A percentile compares a stretch with the other conserved stretches of the same genome.
phyloP scores from a whole-genome alignment of 2,797 vertebrate species.

The Hoplostethus atlanticus region DNA sequence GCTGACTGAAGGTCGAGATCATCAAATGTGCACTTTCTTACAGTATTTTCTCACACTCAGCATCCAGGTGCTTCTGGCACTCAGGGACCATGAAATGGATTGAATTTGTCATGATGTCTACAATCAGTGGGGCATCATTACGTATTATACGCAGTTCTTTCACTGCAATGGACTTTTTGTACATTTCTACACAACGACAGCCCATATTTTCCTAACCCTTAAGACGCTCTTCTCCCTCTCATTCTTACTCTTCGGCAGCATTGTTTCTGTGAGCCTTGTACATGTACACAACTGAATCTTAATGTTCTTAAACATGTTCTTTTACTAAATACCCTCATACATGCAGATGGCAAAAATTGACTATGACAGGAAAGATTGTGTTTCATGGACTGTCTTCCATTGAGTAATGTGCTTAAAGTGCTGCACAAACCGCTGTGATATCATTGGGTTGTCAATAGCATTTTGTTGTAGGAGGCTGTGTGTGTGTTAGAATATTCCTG shows the following conservation, averaged over 20 bases:
- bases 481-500: slow-evolving; percentile 44
- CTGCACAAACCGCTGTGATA: slow-evolving; percentile 66
- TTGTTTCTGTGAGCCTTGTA: slow-evolving; percentile 23
- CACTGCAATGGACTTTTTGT: slow-evolving; percentile 4
- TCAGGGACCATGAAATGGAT: slow-evolving; percentile 61
- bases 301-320: slow-evolving; percentile 17
- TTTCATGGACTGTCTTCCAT: slow-evolving; percentile 64
- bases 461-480: slow-evolving; percentile 55
- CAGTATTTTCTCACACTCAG: slow-evolving; percentile 69
- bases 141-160: slow-evolving; percentile 2
- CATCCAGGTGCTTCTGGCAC: slow-evolving; percentile 64
- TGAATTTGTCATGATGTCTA: slow-evolving; percentile 61
- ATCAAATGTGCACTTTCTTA: slow-evolving; percentile 49
- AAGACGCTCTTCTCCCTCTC: background rate
- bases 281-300: slow-evolving; percentile 17
- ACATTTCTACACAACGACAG: slow-evolving; percentile 29
- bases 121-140: slow-evolving; percentile 46
- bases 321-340: slow-evolving; percentile 44
- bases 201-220: slow-evolving; percentile 30
- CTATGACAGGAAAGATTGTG: slow-evolving; percentile 64
- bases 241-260: slow-evolving; percentile 19
- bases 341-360: slow-evolving; percentile 52
- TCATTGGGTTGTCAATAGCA: slow-evolving; percentile 68
- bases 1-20: slow-evolving; percentile 42
- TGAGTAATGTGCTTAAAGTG: slow-evolving; percentile 56